Conservation (phyloP, 2,797 vertebrate species). For the Ara ararauna region DNA sequence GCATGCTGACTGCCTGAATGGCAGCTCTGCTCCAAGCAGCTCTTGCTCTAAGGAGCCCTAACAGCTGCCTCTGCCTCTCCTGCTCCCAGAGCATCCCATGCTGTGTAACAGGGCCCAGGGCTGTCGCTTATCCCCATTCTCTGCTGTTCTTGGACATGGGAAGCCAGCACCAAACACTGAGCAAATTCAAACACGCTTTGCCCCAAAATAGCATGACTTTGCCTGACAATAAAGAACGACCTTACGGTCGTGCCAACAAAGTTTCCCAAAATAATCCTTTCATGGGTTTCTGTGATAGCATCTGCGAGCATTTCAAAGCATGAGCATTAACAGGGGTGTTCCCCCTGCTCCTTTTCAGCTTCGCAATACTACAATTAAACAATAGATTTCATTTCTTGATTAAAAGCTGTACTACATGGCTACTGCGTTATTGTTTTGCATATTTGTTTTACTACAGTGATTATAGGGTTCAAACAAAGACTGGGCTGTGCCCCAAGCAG, state of each 20-base stretch:
- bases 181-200: not conserved
- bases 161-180: not conserved
- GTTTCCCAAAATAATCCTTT: not conserved
- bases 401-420: not conserved
- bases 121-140: not conserved
- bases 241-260: not conserved
- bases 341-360: not conserved
- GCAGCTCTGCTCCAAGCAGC: not conserved
- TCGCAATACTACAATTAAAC: not conserved
- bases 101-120: not conserved
- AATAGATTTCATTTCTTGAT: not conserved
- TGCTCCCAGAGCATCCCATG: not conserved
- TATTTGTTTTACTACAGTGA: not conserved
- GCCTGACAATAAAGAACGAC: not conserved
- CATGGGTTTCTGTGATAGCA: not conserved
- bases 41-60: not conserved
- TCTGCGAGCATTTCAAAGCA: not conserved
- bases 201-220: not conserved
- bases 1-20: not conserved
- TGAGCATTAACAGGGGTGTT: not conserved
- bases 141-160: fast-evolving
- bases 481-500: not conserved
- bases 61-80: not conserved
- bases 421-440: not conserved
- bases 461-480: not conserved